Percentiles rank a stretch among this genome's conserved stretches.
phyloP scores from a whole-genome alignment of 1,140 invertebrate species.

The Araneus ventricosus region DNA sequence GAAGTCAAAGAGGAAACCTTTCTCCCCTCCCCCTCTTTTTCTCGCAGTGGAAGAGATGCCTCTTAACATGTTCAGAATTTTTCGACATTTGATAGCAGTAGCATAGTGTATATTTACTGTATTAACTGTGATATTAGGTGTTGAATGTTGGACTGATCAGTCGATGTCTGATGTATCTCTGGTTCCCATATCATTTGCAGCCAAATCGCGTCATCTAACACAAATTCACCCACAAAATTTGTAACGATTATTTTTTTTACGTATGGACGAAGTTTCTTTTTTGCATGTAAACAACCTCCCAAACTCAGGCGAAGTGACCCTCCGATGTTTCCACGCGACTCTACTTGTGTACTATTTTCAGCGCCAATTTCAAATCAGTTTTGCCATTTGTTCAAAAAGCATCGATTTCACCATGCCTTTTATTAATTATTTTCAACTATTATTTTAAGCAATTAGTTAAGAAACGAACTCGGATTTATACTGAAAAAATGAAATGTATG shows the following conservation, averaged over 20 bases:
- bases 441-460: too few species aligned
- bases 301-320: too few species aligned
- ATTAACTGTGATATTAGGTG: conserved; percentile 75
- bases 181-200: conserved; percentile 65
- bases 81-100: conserved; percentile 69
- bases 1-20: conserved; percentile 71
- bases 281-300: too few species aligned
- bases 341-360: too few species aligned
- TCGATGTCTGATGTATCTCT: conserved; percentile 47
- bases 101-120: conserved; percentile 72
- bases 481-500: too few species aligned
- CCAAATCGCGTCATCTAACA: conserved; percentile 11
- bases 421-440: too few species aligned
- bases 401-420: too few species aligned
- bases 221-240: not conserved
- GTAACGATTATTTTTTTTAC: not conserved
- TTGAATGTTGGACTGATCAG: conserved; percentile 56
- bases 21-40: not conserved
- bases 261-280: not conserved
- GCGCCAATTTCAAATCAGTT: too few species aligned
- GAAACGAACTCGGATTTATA: too few species aligned
- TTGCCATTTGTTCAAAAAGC: too few species aligned
- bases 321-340: too few species aligned
- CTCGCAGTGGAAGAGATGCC: not conserved
- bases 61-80: conserved; percentile 15